These are phyloP conservation scores for Apostichopus californicus DNA, from an alignment of 35 echinoderm and acorn worm species.

Conservation along the genomic window DNA sequence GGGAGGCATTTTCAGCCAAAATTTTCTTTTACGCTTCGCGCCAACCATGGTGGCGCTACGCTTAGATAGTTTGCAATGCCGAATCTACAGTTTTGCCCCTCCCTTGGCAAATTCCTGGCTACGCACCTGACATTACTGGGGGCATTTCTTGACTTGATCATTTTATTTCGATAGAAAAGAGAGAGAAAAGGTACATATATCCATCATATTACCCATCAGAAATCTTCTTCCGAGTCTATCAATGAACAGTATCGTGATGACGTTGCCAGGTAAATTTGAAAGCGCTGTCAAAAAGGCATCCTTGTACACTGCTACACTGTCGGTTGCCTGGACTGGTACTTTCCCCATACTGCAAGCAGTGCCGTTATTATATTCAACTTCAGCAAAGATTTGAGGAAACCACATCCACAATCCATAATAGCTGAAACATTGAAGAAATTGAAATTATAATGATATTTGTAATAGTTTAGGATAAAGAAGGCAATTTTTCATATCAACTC, in stretches of 20 bases:
- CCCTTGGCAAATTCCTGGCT: too few relatives aligned
- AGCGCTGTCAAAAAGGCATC: constrained; percentile 82
- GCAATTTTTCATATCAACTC: too few relatives aligned
- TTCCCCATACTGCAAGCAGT: constrained; percentile 54
- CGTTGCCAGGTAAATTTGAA: constrained; percentile 89
- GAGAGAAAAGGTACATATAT: background rate
- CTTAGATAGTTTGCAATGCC: too few relatives aligned
- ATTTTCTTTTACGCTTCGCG: too few relatives aligned
- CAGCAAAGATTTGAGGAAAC: constrained; percentile 87
- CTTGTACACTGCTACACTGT: constrained; percentile 52
- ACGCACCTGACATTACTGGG: too few relatives aligned
- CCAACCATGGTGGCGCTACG: too few relatives aligned
- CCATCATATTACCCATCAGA: constrained; percentile 72
- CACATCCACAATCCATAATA: constrained; percentile 98
- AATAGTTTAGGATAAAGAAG: too few relatives aligned
- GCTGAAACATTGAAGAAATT: constrained; percentile 41
- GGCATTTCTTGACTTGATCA: too few relatives aligned
- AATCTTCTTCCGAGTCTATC: constrained; percentile 76
- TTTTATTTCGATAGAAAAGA: too few relatives aligned
- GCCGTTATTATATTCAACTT: constrained; percentile 71
- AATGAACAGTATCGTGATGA: constrained; percentile 80
- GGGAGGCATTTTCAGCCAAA: too few relatives aligned
- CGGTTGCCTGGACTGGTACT: background rate
- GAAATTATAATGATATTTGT: background rate
- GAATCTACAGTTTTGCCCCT: too few relatives aligned